These are phyloP conservation scores for Miltochrista miniata DNA, from an alignment of 2,888 invertebrate species.

Conservation along the genomic window DNA sequence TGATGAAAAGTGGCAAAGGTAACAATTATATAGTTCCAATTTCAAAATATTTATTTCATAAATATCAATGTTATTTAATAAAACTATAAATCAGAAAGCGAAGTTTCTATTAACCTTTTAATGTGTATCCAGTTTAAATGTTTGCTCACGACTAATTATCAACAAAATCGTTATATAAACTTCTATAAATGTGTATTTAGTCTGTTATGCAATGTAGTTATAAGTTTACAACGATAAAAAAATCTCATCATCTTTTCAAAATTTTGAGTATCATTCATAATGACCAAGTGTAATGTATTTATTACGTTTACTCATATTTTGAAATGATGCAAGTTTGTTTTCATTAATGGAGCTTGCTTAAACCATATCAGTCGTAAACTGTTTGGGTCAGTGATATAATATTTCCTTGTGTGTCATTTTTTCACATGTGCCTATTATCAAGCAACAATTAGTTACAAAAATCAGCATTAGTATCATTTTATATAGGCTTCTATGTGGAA, in stretches of 20 bases:
- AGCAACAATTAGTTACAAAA: no score
- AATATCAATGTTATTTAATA: constrained; percentile 21
- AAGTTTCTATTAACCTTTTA: constrained; percentile 28
- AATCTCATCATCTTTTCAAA: not conserved
- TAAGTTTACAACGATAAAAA: not conserved
- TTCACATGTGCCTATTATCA: no score
- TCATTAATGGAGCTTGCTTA: not conserved
- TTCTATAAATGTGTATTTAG: not conserved
- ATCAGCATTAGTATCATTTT: no score
- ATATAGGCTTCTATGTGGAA: no score
- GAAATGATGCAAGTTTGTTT: not conserved
- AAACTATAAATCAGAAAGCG: constrained; percentile 24
- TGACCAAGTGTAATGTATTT: not conserved
- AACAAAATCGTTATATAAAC: constrained; percentile 17
- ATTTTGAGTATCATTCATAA: not conserved
- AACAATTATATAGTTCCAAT: constrained; percentile 16
- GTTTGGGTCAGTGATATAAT: not conserved
- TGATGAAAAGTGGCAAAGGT: constrained; percentile 12
- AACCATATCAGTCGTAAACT: not conserved
- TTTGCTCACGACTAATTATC: constrained; percentile 18
- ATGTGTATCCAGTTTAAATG: constrained; percentile 10
- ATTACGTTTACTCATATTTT: not conserved
- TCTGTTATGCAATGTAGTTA: not conserved
- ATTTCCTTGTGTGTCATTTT: not conserved
- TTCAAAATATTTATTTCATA: constrained; percentile 4